Evolutionary conservation across 2,113 vertebrate genomes (phyloP).

Genomic region (Psammodynastes pulverulentus): DNA sequence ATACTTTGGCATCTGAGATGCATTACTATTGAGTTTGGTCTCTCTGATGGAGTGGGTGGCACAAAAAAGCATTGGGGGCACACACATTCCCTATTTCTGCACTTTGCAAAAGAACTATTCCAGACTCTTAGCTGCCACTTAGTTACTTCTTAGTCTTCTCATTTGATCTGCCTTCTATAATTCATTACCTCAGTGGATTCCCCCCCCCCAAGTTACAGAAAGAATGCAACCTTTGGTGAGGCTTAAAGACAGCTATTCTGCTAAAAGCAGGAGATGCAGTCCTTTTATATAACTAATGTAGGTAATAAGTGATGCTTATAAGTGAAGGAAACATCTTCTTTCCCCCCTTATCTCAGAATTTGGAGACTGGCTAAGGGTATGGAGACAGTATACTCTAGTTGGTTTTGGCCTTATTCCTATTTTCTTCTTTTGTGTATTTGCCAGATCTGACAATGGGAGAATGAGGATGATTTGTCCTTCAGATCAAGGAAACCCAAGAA

Average conservation of each 20-base stretch:
- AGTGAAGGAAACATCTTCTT: not conserved
- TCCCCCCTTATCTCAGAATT: not conserved
- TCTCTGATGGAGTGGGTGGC: not conserved
- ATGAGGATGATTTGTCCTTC: not conserved
- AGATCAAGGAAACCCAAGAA: not conserved
- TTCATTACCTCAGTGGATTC: not conserved
- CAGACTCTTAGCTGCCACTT: not conserved
- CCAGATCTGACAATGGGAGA: not conserved
- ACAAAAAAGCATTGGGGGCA: not conserved
- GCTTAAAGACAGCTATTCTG: not conserved
- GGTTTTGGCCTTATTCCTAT: not conserved
- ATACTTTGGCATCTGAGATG: not conserved
- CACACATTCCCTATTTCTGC: not conserved
- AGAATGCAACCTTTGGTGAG: not conserved
- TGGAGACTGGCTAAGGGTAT: not conserved
- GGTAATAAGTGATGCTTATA: not conserved
- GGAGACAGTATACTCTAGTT: not conserved
- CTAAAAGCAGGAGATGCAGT: not conserved
- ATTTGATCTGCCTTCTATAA: not conserved
- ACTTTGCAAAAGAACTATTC: not conserved
- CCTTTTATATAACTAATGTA: not conserved
- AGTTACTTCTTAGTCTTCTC: not conserved
- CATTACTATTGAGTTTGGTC: rapidly evolving
- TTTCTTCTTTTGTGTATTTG: not conserved
- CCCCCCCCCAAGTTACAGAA: not conserved